phyloP scores from a whole-genome alignment of 2,797 vertebrate genomes.

The Ataeniobius toweri region DNA sequence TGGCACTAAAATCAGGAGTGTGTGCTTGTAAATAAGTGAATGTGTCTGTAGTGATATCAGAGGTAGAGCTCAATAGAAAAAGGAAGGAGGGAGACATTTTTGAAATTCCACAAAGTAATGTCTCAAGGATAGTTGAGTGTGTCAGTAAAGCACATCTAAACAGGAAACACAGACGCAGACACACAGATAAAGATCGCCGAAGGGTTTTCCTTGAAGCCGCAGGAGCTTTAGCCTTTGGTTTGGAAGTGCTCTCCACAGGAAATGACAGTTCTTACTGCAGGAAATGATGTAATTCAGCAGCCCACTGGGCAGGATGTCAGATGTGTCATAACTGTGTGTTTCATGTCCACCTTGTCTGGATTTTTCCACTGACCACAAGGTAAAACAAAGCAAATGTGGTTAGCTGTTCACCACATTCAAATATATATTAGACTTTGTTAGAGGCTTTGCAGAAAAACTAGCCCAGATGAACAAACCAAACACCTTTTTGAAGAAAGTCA shows the following conservation, averaged over 20 bases:
- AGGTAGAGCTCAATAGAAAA: conserved; percentile 43
- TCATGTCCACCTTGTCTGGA: conserved; percentile 30
- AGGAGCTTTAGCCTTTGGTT: conserved; percentile 28
- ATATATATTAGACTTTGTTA: neutral
- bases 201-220: conserved; percentile 26
- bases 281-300: conserved; percentile 55
- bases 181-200: conserved; percentile 20
- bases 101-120: conserved; percentile 48
- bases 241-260: conserved; percentile 53
- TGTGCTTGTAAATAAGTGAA: neutral
- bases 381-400: neutral
- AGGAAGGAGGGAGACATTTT: conserved; percentile 49
- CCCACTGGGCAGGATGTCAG: conserved; percentile 46
- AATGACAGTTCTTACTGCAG: conserved; percentile 38
- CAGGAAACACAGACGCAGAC: conserved; percentile 45
- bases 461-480: neutral
- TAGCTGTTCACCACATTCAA: neutral
- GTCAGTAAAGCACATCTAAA: conserved; percentile 33
- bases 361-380: neutral
- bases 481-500: neutral
- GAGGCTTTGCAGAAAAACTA: neutral
- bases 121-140: conserved; percentile 54
- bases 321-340: conserved; percentile 14
- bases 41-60: conserved; percentile 18
- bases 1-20: conserved; percentile 17